These are phyloP conservation scores for Phylloscopus whistleri DNA, from an alignment of 2,113 vertebrate genomes.

Conservation along the genomic window DNA sequence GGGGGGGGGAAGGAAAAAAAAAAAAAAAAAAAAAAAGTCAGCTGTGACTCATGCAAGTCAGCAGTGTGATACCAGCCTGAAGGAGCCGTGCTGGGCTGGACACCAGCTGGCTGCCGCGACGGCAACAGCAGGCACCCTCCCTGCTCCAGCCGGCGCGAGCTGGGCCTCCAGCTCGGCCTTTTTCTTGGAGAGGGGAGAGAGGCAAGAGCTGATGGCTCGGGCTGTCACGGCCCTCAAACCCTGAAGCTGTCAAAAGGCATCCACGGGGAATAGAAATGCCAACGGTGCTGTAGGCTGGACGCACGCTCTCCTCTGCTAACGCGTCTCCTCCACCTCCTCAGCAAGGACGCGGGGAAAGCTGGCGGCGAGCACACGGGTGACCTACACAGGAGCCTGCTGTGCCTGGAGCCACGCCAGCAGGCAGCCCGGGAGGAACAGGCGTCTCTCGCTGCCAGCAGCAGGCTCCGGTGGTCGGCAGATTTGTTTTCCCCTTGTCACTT, in stretches of 20 bases:
- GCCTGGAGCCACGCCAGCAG: constrained; percentile 5
- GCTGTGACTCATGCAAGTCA: constrained; percentile 26
- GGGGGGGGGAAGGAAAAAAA: no score
- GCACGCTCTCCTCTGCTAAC: accelerated
- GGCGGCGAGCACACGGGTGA: not conserved
- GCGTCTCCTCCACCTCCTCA: not conserved
- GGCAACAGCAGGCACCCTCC: not conserved
- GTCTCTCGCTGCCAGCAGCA: not conserved
- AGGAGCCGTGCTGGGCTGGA: constrained; percentile 37
- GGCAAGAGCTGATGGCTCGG: not conserved
- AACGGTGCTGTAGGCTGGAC: accelerated
- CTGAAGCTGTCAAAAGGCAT: not conserved
- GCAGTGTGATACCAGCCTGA: not conserved
- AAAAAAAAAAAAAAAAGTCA: not conserved
- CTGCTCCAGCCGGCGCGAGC: not conserved
- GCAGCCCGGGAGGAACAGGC: not conserved
- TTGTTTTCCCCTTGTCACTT: not conserved
- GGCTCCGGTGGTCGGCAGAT: not conserved
- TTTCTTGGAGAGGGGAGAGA: not conserved
- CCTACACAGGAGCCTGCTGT: constrained; percentile 4
- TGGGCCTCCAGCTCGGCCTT: not conserved
- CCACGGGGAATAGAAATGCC: not conserved
- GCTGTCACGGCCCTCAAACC: not conserved
- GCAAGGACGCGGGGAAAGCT: not conserved
- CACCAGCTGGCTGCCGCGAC: constrained; percentile 25